Base-by-base conservation (phyloP, 2,113 vertebrate genomes). In the Pandion haliaetus region DNA sequence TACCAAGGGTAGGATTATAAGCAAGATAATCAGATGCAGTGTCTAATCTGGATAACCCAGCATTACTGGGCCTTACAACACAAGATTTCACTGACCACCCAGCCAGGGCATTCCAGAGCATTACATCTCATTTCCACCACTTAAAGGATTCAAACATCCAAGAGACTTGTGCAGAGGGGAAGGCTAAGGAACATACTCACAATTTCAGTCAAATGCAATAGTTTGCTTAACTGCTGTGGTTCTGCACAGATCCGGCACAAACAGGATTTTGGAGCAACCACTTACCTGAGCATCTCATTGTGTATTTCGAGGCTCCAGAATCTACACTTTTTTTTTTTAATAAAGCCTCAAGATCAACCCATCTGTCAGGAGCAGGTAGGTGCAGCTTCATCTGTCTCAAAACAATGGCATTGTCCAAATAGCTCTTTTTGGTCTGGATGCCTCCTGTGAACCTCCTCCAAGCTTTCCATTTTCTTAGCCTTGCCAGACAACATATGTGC, bases 21-120 rank as follows among this genome's bases (percentile, higher is more conserved):
- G 71, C 65, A 83, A 88, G 69, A 95, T 96, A 97, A 96, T 91
- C 95, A 95, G 95, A 83, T 82, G 91, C 79, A 55, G 57, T 5
- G 24, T 82, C 93, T 97, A 94, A 97, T 94, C 95, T 85, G 74
- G 93, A 96, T 96, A 93, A 96, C 87, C 55, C 76, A 69, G 93
- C 31, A 90, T 97, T 91, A 96, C 49, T 25, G 50, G 69, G 54
- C 86, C 91, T 86, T 67, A 61, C 47, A 4, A 82, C 84, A 86
- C 54, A 81, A 89, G 91, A 95, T 90, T 95, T 88, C 76, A 59
- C 54, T 86, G 49, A 55, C 66, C 12, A 71, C 26, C 5, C 61
- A 76, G 38, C 36, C 66, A 67, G 81, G 50, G 62, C 63, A 81
- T 83, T 84, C 86, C 42, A 65, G 88, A 97, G 59, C 45, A 80